Base-by-base conservation (phyloP, 2,888 invertebrate species). In the Cyaniris semiargus region DNA sequence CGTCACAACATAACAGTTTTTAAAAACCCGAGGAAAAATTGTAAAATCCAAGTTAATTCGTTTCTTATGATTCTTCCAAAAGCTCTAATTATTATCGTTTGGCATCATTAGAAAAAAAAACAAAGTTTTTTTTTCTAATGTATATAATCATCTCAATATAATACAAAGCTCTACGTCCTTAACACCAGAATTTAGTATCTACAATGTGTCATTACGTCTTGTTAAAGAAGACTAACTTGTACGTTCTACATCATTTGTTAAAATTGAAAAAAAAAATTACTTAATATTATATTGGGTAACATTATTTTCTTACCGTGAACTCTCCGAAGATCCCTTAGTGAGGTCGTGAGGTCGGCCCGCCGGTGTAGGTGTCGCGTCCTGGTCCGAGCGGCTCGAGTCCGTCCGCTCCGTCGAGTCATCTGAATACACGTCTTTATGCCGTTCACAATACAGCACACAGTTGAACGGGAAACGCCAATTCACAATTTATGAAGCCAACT, bases 321-420 rank as follows among this genome's bases (percentile, higher is more conserved):
- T 80, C 7, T 81, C 81, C 0, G 79, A 76, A 13, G 79, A 76
- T 75, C 88, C 89, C 80, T 90, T 88, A 53, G 82, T 83, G 18
- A 92, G 78, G 0, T 92, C 91, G 1, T 89, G 89, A 0, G 92
- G 92, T 0, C 92, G 82, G 8, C 81, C 79, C 5, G 83, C 23
- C 81, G 84, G 2, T 79, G 81, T 21, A 81, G 83, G 74, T 84
- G 15, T 80, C 13, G 85, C 84, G 18, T 90, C 91, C 3, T 81
- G 86, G 7, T 90, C 92, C 0, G 92, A 90, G 0, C 71, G 71
- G 75, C 91, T 92, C 0, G 92, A 92, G 38, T 91, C 91, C 0
- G 92, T 91, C 78, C 90, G 90, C 75, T 92, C 92, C 0, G 89
- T 87, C 0, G 89, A 90, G 71, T 92, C 92, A 58, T 92, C 93